Conservation (phyloP, 2,113 vertebrate species). For the Oostethus manadensis region DNA sequence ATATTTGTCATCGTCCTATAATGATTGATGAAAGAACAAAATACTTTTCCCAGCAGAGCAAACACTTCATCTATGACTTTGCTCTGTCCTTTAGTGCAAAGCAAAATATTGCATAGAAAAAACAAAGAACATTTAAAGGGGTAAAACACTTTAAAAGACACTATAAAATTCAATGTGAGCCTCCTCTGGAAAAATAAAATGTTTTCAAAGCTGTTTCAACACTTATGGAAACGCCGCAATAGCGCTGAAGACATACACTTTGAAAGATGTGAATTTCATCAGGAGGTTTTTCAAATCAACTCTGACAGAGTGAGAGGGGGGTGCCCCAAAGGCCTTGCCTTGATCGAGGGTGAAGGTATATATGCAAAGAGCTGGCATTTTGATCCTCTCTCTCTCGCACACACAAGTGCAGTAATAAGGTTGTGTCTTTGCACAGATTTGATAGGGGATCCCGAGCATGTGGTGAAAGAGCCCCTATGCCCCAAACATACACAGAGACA, state of each 20-base stretch:
- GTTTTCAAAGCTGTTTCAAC: constrained; percentile 57
- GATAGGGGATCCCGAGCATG: constrained; percentile 48
- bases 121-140: not conserved
- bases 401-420: constrained; percentile 30
- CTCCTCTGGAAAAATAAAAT: constrained; percentile 43
- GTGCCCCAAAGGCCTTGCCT: constrained; percentile 62
- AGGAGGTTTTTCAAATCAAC: constrained; percentile 55
- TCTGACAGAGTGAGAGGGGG: constrained; percentile 27
- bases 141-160: constrained; percentile 28
- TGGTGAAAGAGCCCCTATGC: constrained; percentile 19
- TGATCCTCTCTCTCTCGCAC: constrained; percentile 34
- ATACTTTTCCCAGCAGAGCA: not conserved
- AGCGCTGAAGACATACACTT: constrained; percentile 43
- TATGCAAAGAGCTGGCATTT: constrained; percentile 45
- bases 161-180: constrained; percentile 38
- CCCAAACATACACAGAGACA: constrained; percentile 8
- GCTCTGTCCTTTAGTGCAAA: constrained; percentile 4
- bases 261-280: constrained; percentile 55
- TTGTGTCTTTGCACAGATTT: constrained; percentile 43
- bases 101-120: constrained; percentile 12
- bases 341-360: constrained; percentile 56
- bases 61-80: constrained; percentile 9
- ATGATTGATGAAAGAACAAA: not conserved
- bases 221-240: constrained; percentile 58
- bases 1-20: not conserved